Percentiles rank a stretch among this genome's conserved stretches.
phyloP scores from a whole-genome alignment of 2,888 invertebrate genomes.

The Frankliniella intonsa region DNA sequence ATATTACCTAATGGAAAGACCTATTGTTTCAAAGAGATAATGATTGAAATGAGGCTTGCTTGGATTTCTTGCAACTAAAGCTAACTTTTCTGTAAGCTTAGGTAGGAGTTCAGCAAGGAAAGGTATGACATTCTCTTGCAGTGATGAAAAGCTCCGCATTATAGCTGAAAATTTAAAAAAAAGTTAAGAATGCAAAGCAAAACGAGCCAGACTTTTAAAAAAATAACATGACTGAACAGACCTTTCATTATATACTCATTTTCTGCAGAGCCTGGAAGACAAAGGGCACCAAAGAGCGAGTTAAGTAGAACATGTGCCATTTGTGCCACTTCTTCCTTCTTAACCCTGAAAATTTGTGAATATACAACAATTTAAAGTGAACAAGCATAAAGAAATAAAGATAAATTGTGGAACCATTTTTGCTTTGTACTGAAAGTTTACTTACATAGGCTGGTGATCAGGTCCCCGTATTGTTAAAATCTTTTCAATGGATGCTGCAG shows the following conservation, averaged over 20 bases:
- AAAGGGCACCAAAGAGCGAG: slow-evolving; percentile 71
- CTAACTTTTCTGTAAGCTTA: slow-evolving; percentile 76
- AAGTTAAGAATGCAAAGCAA: slow-evolving; percentile 27
- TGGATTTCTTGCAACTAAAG: slow-evolving; percentile 84
- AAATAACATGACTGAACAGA: slow-evolving; percentile 41
- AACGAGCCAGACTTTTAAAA: background rate
- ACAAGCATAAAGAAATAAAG: slow-evolving; percentile 1
- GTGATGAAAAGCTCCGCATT: slow-evolving; percentile 78
- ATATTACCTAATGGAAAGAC: slow-evolving; percentile 73
- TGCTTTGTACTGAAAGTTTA: background rate
- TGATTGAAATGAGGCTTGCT: slow-evolving; percentile 98
- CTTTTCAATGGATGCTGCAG: slow-evolving; percentile 87
- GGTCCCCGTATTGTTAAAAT: slow-evolving; percentile 69
- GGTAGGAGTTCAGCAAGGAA: slow-evolving; percentile 75
- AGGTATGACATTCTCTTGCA: slow-evolving; percentile 76
- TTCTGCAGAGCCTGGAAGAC: slow-evolving; percentile 71
- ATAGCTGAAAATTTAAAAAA: slow-evolving; percentile 58
- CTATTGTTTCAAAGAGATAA: slow-evolving; percentile 92
- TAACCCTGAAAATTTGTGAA: slow-evolving; percentile 36
- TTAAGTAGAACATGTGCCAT: slow-evolving; percentile 64
- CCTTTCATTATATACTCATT: slow-evolving; percentile 98
- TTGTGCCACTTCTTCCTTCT: slow-evolving; percentile 58
- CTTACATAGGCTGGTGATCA: slow-evolving; percentile 54
- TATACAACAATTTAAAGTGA: slow-evolving; percentile 26
- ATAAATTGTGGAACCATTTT: background rate